phyloP scores from a whole-genome alignment of 2,113 vertebrate genomes.

The Probosciger aterrimus region DNA sequence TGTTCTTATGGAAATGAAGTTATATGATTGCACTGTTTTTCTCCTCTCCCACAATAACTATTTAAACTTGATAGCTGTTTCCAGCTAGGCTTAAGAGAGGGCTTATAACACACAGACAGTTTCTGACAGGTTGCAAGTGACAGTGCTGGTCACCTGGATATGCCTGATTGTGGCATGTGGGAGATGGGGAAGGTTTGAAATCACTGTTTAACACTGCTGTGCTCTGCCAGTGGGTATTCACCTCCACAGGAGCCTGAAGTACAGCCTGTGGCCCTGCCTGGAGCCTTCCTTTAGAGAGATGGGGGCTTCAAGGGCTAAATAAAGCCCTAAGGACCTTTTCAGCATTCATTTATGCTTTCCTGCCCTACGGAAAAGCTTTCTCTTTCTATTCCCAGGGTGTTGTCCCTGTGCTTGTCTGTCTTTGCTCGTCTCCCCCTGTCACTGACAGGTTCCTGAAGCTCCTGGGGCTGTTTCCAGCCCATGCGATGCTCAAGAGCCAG shows the following conservation, averaged over 20 bases:
- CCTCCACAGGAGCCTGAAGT: not conserved
- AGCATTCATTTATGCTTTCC: not conserved
- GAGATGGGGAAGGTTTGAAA: not conserved
- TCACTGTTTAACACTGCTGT: not conserved
- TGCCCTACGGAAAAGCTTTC: not conserved
- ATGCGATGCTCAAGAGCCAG: fast-evolving
- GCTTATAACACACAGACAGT: not conserved
- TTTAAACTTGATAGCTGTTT: not conserved
- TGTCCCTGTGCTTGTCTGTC: not conserved
- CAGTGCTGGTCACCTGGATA: fast-evolving
- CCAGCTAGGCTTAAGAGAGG: not conserved
- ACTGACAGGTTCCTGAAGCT: not conserved
- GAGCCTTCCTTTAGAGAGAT: not conserved
- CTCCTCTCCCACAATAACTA: not conserved
- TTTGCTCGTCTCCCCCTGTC: not conserved
- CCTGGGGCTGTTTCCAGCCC: not conserved
- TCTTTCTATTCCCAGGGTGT: not conserved
- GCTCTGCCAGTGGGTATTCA: not conserved
- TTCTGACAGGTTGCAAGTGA: not conserved
- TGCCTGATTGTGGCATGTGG: fast-evolving
- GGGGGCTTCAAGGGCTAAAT: not conserved
- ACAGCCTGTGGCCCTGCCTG: not conserved
- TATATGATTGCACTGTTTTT: not conserved
- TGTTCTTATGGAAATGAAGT: not conserved
- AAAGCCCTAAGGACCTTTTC: not conserved